Evolutionary conservation across 2,888 invertebrate genomes (phyloP).

Genomic region (Agapostemon virescens): DNA sequence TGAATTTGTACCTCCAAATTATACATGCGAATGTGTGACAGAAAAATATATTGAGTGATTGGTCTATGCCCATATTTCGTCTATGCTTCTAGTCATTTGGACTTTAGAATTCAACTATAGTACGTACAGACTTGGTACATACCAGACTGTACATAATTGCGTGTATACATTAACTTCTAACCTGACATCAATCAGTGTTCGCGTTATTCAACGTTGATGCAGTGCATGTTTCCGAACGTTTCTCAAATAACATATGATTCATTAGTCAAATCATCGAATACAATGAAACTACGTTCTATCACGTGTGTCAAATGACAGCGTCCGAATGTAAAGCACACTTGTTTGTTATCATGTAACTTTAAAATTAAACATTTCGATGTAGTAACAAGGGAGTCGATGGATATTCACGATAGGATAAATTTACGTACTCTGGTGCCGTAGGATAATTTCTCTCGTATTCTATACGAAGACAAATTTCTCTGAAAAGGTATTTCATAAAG

Average conservation of each 20-base stretch:
- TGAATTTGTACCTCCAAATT: not conserved
- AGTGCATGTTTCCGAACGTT: slow-evolving; percentile 15
- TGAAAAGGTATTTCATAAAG: not conserved
- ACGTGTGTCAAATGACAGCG: slow-evolving; percentile 31
- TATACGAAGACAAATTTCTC: slow-evolving; percentile 2
- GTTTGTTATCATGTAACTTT: slow-evolving; percentile 40
- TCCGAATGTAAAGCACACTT: slow-evolving; percentile 16
- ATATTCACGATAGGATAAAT: slow-evolving; percentile 15
- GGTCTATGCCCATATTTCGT: not conserved
- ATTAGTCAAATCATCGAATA: slow-evolving; percentile 23
- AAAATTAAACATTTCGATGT: slow-evolving; percentile 20
- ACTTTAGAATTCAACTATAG: not conserved
- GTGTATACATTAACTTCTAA: slow-evolving; percentile 45
- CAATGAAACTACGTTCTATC: slow-evolving; percentile 24
- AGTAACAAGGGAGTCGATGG: slow-evolving; percentile 22
- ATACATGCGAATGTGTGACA: not conserved
- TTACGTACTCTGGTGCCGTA: slow-evolving; percentile 5
- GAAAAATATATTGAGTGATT: too few relatives aligned
- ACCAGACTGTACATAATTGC: slow-evolving; percentile 4
- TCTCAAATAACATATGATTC: slow-evolving; percentile 20
- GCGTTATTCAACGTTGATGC: slow-evolving; percentile 20
- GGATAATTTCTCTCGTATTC: not conserved
- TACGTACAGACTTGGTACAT: too few relatives aligned
- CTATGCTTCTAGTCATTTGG: slow-evolving; percentile 24
- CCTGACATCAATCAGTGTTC: slow-evolving; percentile 44